Evolutionary conservation across 2,113 vertebrate genomes (phyloP).

Genomic region (Daphoenositta chrysoptera): DNA sequence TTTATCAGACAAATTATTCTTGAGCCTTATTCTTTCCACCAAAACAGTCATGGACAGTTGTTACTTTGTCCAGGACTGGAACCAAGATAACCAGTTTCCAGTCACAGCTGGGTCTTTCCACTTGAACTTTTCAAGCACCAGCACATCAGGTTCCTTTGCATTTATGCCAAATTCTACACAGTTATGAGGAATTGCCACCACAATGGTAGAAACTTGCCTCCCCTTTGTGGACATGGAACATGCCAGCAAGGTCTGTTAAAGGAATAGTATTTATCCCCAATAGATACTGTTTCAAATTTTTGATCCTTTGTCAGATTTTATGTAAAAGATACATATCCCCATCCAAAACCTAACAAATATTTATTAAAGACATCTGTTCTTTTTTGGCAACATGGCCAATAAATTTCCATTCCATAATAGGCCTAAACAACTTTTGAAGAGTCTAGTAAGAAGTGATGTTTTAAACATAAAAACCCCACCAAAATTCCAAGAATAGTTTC

Average conservation of each 20-base stretch:
- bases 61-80: neutral
- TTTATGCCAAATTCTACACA: neutral
- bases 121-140: neutral
- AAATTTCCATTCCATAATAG: neutral
- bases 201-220: neutral
- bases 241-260: neutral
- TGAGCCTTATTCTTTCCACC: neutral
- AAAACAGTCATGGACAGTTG: neutral
- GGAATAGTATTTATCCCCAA: neutral
- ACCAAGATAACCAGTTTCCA: neutral
- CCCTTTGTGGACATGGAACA: neutral
- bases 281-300: neutral
- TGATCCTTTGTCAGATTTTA: neutral
- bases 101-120: neutral
- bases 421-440: neutral
- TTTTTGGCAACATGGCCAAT: neutral
- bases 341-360: neutral
- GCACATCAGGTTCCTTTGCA: neutral
- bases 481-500: slow-evolving; percentile 8
- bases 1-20: neutral
- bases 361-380: neutral
- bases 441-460: neutral
- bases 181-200: neutral
- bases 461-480: neutral
- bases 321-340: neutral